Evolutionary conservation across 1,140 invertebrate genomes (phyloP).

Genomic region (Drosophila arizonae): DNA sequence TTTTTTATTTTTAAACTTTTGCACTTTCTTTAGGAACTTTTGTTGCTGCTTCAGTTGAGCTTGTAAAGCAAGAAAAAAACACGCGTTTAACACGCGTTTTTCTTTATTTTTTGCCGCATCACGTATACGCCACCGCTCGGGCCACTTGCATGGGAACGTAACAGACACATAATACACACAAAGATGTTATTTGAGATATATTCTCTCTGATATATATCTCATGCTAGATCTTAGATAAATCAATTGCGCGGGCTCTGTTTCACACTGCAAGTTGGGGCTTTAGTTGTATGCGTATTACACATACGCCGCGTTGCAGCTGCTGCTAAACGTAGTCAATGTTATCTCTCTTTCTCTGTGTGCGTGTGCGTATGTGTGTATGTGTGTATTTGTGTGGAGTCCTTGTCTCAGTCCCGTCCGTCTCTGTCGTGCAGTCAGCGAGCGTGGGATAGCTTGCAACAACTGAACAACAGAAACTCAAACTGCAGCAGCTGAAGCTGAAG

Average conservation of each 20-base stretch:
- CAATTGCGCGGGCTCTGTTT: background rate
- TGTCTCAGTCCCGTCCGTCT: conserved; percentile 67
- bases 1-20: conserved; percentile 30
- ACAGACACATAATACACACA: conserved; percentile 10
- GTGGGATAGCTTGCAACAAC: conserved; percentile 78
- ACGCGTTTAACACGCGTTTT: conserved; percentile 8
- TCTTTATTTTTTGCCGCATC: conserved; percentile 12
- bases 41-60: conserved; percentile 10
- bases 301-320: conserved; percentile 36
- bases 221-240: conserved; percentile 13
- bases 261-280: conserved; percentile 10
- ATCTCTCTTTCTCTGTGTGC: conserved; percentile 1
- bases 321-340: conserved; percentile 18
- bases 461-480: conserved; percentile 74
- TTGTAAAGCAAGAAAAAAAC: conserved; percentile 3
- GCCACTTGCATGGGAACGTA: background rate
- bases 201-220: background rate
- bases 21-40: conserved; percentile 60
- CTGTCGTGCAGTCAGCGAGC: conserved; percentile 64
- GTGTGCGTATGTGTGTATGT: conserved; percentile 5
- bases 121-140: conserved; percentile 45
- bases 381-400: conserved; percentile 30
- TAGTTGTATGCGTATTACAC: conserved; percentile 28
- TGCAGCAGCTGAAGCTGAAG: conserved; percentile 62
- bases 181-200: background rate